Evolutionary conservation across 2,888 invertebrate genomes (phyloP), one percentile per base, ranked within the genome.

Genomic region (Drosophila kokeensis): DNA sequence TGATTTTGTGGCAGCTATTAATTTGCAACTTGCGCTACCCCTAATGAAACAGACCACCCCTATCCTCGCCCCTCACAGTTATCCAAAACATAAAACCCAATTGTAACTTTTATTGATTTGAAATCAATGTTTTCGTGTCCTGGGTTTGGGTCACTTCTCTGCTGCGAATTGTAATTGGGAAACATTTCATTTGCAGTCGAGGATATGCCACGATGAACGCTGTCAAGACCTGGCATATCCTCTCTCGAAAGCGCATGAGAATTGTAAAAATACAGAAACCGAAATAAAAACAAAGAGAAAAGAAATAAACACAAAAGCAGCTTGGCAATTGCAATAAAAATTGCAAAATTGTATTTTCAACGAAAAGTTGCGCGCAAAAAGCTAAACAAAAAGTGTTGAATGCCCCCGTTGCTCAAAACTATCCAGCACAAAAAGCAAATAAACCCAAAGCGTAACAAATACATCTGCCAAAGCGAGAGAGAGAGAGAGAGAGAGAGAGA

Each of bases 151-250:
- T 63, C 64, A 67, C 67, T 74, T 71, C 21, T 13, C 24, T 24
- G 45, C 45, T 24, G 15, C 75, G 61, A 71, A 71, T 60, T 72
- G 71, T 77, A 75, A 81, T 83, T 58, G 71, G 89, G 80, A 89
- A 87, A 82, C 89, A 85, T 89, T 89, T 87, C 82, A 85, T 89
- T 87, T 83, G 69, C 48, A 78, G 59, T 75, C 76, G 65, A 76
- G 81, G 62, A 76, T 61, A 64, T 29, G 27, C 18, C 24, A 29
- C 18, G 49, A 10, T 29, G 18, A 8, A 38, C 11, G 24, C 24
- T 45, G 38, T n/a, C 62, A 21, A 34, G 69, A 64, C 81, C 68
- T 18, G 52, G 73, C 55, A 63, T 63, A 81, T 81, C 67, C 79
- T 67, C 79, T 67, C 73, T 64, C 76, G 27, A 73, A 82, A 65